Evolutionary conservation across 2,888 invertebrate species (phyloP).

Genomic region (Drosophila leonis): DNA sequence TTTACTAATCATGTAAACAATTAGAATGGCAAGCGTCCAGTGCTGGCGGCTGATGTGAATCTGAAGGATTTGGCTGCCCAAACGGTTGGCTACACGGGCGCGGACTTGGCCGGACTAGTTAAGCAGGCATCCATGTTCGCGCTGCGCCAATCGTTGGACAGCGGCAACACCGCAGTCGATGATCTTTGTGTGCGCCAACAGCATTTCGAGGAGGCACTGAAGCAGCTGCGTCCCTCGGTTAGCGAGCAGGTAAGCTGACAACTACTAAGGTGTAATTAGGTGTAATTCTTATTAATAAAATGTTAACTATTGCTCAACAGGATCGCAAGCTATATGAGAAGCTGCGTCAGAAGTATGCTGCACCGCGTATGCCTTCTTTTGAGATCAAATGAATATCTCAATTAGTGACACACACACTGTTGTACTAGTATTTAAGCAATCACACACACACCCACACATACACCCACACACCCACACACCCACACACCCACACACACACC

Average conservation of each 20-base stretch:
- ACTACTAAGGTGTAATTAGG: too few relatives aligned
- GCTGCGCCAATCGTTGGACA: slow-evolving; percentile 90
- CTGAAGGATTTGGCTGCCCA: slow-evolving; percentile 90
- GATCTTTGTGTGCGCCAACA: slow-evolving; percentile 88
- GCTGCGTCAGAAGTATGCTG: slow-evolving; percentile 89
- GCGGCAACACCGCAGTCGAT: slow-evolving; percentile 85
- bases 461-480: slow-evolving; percentile 15
- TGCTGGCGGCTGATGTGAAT: slow-evolving; percentile 91
- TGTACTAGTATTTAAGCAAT: slow-evolving; percentile 52
- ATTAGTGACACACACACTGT: slow-evolving; percentile 27
- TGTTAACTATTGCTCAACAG: slow-evolving; percentile 73
- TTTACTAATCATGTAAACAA: neutral
- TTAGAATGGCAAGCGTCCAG: slow-evolving; percentile 92
- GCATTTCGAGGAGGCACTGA: slow-evolving; percentile 92
- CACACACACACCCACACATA: too few relatives aligned
- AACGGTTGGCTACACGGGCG: slow-evolving; percentile 94
- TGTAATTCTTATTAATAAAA: slow-evolving; percentile 17
- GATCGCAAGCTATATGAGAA: slow-evolving; percentile 92
- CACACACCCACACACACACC: slow-evolving; percentile 17
- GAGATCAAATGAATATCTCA: slow-evolving; percentile 54
- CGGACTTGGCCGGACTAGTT: slow-evolving; percentile 96
- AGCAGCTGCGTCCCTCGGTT: slow-evolving; percentile 95
- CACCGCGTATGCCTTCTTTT: slow-evolving; percentile 74
- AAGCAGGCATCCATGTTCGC: slow-evolving; percentile 94
- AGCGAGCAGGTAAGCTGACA: slow-evolving; percentile 88